phyloP scores from a whole-genome alignment of 1,140 invertebrate genomes.

The Palaemon carinicauda region DNA sequence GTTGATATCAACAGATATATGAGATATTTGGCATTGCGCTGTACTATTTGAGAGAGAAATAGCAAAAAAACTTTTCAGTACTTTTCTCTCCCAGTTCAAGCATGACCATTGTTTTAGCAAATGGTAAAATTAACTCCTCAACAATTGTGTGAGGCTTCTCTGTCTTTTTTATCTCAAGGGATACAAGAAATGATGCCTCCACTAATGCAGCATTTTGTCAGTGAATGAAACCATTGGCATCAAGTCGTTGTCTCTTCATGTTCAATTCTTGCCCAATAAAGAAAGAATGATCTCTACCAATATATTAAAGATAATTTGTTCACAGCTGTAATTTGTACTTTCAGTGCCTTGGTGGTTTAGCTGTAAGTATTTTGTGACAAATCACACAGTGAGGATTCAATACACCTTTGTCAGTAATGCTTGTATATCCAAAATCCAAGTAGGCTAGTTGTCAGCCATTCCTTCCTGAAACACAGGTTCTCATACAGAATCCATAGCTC shows the following conservation, averaged over 20 bases:
- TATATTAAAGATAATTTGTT: conserved; percentile 22
- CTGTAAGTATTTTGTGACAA: no score
- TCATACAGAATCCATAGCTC: conserved; percentile 22
- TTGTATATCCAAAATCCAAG: neutral
- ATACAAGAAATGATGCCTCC: conserved; percentile 48
- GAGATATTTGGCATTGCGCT: conserved; percentile 7
- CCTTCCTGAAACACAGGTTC: neutral
- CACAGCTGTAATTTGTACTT: conserved; percentile 17
- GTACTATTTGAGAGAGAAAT: conserved; percentile 25
- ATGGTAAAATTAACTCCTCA: conserved; percentile 32
- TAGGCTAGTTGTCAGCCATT: neutral
- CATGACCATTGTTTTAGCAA: conserved; percentile 45
- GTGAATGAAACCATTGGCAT: no score
- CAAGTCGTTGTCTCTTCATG: no score
- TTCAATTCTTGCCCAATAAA: no score
- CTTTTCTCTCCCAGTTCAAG: no score
- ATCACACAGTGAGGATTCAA: neutral
- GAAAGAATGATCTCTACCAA: no score
- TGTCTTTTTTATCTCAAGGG: conserved; percentile 36
- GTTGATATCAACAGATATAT: conserved; percentile 27
- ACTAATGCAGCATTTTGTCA: conserved; percentile 32
- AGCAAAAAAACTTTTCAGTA: conserved; percentile 24
- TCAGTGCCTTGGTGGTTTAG: conserved; percentile 5
- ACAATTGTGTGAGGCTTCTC: conserved; percentile 37
- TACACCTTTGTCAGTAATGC: neutral